Conservation (phyloP, 2,797 vertebrate species). For the Tinamus major region DNA sequence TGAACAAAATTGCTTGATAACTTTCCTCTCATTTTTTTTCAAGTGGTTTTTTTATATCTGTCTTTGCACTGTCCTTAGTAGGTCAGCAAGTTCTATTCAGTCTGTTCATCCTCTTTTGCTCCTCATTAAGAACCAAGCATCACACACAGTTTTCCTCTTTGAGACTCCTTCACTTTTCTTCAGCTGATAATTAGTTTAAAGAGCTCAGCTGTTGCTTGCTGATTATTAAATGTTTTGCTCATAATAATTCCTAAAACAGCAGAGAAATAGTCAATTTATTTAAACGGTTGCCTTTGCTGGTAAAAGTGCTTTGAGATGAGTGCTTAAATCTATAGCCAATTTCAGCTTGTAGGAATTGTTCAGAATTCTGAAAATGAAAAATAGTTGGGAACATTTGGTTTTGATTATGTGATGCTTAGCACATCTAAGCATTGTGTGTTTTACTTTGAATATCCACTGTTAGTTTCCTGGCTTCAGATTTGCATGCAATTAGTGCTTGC, state of each 20-base stretch:
- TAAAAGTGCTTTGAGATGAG: background rate
- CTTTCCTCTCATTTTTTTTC: background rate
- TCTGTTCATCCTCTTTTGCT: background rate
- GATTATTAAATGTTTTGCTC: constrained; percentile 7
- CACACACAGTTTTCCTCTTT: background rate
- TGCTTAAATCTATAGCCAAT: background rate
- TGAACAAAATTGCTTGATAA: background rate
- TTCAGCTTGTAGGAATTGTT: background rate
- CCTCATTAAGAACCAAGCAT: background rate
- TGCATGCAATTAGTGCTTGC: background rate
- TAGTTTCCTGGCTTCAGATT: background rate
- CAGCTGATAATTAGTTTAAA: background rate
- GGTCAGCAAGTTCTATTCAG: background rate
- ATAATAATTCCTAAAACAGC: background rate
- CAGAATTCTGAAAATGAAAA: background rate
- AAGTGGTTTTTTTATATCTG: background rate
- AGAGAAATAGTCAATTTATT: background rate
- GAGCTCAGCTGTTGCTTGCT: background rate
- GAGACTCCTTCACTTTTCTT: background rate
- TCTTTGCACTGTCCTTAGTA: background rate
- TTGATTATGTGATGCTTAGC: background rate
- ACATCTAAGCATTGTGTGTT: background rate
- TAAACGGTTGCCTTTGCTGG: background rate
- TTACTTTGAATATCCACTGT: background rate
- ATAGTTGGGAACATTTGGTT: background rate